phyloP scores from a whole-genome alignment of 2,113 vertebrate species.

The Cynocephalus volans region DNA sequence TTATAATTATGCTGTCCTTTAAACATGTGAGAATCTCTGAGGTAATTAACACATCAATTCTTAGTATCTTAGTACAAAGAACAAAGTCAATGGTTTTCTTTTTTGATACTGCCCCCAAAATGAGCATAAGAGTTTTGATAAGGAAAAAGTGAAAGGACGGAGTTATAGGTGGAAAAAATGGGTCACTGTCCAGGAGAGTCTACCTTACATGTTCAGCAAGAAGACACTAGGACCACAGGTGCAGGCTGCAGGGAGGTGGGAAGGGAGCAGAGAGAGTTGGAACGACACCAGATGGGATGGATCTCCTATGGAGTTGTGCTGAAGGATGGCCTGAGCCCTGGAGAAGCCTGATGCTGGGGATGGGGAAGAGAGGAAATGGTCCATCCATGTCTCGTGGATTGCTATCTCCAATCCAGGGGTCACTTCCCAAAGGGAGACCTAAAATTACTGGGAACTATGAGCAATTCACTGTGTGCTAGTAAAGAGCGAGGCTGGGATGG shows the following conservation, averaged over 20 bases:
- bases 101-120: background rate
- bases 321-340: background rate
- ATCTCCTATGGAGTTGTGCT: background rate
- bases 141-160: background rate
- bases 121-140: background rate
- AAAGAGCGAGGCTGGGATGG: too few relatives aligned
- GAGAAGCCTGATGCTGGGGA: background rate
- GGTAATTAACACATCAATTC: background rate
- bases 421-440: background rate
- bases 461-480: background rate
- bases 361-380: background rate
- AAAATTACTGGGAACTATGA: background rate
- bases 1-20: background rate
- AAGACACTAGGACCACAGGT: background rate
- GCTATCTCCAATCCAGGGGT: background rate
- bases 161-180: background rate
- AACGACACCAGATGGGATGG: too few relatives aligned
- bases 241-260: background rate
- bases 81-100: background rate
- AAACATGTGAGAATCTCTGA: background rate
- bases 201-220: background rate
- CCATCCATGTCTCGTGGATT: background rate
- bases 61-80: background rate
- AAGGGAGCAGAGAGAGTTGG: background rate
- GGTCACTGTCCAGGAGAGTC: background rate